Base-by-base conservation (phyloP, 2,888 invertebrate species). In the Cerceris rybyensis region DNA sequence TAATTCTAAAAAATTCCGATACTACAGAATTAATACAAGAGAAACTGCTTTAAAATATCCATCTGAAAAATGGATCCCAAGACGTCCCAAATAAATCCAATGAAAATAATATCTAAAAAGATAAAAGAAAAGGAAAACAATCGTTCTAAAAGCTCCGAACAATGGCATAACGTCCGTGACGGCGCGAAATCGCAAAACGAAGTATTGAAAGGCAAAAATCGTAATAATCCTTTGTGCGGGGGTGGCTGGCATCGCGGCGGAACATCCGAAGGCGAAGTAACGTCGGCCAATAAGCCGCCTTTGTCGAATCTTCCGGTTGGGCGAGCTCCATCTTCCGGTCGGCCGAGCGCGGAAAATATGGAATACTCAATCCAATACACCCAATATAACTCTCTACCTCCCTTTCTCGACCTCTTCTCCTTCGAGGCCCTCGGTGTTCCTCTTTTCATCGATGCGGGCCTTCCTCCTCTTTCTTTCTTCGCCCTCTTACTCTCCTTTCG, bases 221-320 rank as follows among this genome's bases (percentile, higher is more conserved):
- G 84, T 82, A 84, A 86, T 81, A 85, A 86, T 78, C 76, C 73
- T 70, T 74, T 72, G 72, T 69, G 65, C 54, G 66, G 9, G 57
- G 46, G 68, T 42, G 13, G 66, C 67, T 66, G 52, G 75, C 64
- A 55, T 77, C 80, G 71, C 58, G 67, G 42, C 58, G 75, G 81
- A 86, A 85, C 82, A 78, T 83, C 77, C 67, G 75, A 84, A 83
- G 82, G 83, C 82, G 87, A 86, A 86, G 87, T 88, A 88, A 87
- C 85, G 84, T 82, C 81, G 80, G 87, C 88, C 90, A 91, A 91
- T 91, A 91, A 91, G 87, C 79, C 78, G 87, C 89, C 89, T 91
- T 91, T 91, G 91, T 91, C 90, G 88, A 81, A 88, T 89, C 86
- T 90, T 90, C 87, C 88, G 87, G 86, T 84, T 81, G 88, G 86